Conservation (phyloP, 2,113 vertebrate genomes). For the Pteruthius melanotis region DNA sequence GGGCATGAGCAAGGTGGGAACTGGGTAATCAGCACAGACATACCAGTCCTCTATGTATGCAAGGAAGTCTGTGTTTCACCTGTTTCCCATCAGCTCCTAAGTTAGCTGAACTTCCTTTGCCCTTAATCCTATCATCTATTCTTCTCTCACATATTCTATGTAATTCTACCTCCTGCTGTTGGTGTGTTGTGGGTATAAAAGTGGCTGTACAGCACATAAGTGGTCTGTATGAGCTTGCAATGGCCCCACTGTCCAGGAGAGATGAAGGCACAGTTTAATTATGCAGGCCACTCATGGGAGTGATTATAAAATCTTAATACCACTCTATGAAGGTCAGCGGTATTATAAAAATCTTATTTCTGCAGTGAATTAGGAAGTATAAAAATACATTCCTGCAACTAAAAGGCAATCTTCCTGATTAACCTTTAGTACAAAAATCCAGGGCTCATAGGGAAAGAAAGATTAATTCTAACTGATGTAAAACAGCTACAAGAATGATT, state of each 20-base stretch:
- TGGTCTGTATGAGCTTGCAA: not conserved
- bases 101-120: not conserved
- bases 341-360: conserved; percentile 42
- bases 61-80: not conserved
- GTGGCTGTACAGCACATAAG: not conserved
- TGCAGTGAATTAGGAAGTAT: not conserved
- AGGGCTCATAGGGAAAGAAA: not conserved
- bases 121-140: not conserved
- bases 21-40: not conserved
- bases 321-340: not conserved
- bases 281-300: not conserved
- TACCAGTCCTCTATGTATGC: not conserved
- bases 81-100: not conserved
- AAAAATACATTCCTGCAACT: conserved; percentile 17
- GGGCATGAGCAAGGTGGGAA: not conserved
- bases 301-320: conserved; percentile 21
- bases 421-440: not conserved
- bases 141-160: not conserved
- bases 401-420: conserved; percentile 9
- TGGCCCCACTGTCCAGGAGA: not conserved
- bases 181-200: not conserved
- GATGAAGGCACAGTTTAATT: not conserved
- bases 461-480: conserved; percentile 21
- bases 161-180: not conserved
- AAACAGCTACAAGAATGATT: not conserved